phyloP scores from a whole-genome alignment of 2,797 vertebrate genomes.

The Schizopygopsis pylzovi region DNA sequence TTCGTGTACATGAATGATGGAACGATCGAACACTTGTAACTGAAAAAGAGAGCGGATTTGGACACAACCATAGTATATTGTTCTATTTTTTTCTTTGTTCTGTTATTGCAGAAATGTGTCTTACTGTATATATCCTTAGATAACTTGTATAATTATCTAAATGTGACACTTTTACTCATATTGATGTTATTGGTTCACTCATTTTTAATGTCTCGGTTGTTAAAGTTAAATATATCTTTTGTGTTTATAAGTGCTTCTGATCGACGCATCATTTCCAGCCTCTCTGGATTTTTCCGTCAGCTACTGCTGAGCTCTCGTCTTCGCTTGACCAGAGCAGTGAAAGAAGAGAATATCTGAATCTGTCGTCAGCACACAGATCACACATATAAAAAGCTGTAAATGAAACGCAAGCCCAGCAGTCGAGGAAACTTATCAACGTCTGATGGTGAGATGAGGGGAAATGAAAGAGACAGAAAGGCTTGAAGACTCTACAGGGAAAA shows the following conservation, averaged over 20 bases:
- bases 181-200: background rate
- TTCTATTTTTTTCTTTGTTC: background rate
- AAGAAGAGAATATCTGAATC: constrained; percentile 60
- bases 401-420: constrained; percentile 61
- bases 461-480: constrained; percentile 63
- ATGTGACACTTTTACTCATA: background rate
- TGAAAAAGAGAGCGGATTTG: background rate
- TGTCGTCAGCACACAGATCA: constrained; percentile 58
- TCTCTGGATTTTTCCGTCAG: constrained; percentile 33
- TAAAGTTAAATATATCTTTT: background rate
- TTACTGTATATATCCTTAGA: background rate
- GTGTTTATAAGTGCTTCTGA: constrained; percentile 28
- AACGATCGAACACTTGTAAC: background rate
- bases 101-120: background rate
- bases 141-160: background rate
- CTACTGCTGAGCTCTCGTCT: constrained; percentile 39
- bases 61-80: background rate
- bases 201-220: background rate
- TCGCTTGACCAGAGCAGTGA: constrained; percentile 52
- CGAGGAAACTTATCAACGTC: constrained; percentile 64
- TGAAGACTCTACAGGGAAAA: constrained; percentile 48
- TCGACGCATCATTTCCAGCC: constrained; percentile 26
- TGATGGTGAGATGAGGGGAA: constrained; percentile 59
- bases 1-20: background rate
- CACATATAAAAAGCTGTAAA: constrained; percentile 59